Conservation (phyloP, 2,888 invertebrate species). For the Eupithecia tripunctaria region DNA sequence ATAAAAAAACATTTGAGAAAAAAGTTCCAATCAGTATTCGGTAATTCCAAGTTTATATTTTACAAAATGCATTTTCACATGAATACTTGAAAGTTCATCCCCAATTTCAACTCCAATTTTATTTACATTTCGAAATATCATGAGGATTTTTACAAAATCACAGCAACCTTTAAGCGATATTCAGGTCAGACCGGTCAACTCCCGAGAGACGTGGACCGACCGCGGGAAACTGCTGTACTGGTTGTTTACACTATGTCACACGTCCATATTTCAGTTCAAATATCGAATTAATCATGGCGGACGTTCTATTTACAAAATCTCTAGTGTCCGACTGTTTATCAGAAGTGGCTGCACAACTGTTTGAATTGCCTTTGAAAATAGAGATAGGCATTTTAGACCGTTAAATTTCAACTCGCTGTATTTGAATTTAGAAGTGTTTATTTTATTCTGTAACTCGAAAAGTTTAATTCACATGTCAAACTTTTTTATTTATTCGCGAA, state of each 20-base stretch:
- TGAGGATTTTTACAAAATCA: slow-evolving; percentile 16
- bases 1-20: too few relatives aligned
- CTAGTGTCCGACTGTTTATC: slow-evolving; percentile 27
- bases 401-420: neutral
- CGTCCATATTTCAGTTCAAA: slow-evolving; percentile 35
- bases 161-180: slow-evolving; percentile 25
- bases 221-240: slow-evolving; percentile 3
- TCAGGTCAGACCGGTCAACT: slow-evolving; percentile 15
- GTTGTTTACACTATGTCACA: slow-evolving; percentile 18
- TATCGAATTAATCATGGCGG: slow-evolving; percentile 35
- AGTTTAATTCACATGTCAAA: neutral
- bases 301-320: slow-evolving; percentile 34
- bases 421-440: neutral
- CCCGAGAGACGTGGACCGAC: slow-evolving; percentile 7
- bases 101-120: slow-evolving; percentile 2
- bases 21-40: neutral
- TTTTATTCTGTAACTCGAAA: neutral
- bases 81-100: neutral
- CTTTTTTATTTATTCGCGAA: neutral
- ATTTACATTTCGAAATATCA: slow-evolving; percentile 4
- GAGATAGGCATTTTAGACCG: neutral
- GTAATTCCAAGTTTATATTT: neutral
- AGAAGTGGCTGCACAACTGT: slow-evolving; percentile 12
- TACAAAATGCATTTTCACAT: neutral
- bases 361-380: slow-evolving; percentile 5